Percentiles rank a stretch among this genome's conserved stretches.
These are phyloP conservation scores for Callinectes sapidus DNA, from an alignment of 2,888 invertebrate species.

Conservation along the genomic window DNA sequence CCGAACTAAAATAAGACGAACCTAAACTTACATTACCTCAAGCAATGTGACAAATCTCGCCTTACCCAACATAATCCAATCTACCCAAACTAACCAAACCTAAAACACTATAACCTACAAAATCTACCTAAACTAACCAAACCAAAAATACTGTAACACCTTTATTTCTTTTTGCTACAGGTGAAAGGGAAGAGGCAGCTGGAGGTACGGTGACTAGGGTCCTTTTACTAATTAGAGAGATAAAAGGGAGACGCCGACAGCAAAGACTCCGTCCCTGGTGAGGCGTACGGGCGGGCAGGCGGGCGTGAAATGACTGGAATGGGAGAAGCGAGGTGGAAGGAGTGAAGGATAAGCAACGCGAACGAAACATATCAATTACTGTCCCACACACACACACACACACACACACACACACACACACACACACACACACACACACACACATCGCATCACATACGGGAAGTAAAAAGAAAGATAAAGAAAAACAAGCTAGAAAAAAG, in stretches of 20 bases:
- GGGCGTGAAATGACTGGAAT: not conserved
- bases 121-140: not conserved
- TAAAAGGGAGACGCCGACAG: not conserved
- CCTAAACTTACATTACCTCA: too few relatives aligned
- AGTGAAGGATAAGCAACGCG: not conserved
- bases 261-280: not conserved
- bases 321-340: slow-evolving; percentile 18
- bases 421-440: not conserved
- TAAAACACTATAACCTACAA: too few relatives aligned
- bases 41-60: too few relatives aligned
- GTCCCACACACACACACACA: not conserved
- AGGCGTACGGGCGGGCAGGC: not conserved
- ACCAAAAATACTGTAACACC: not conserved
- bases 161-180: not conserved
- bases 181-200: not conserved
- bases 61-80: too few relatives aligned
- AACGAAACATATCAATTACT: not conserved
- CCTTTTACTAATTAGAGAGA: not conserved
- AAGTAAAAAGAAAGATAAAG: not conserved
- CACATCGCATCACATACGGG: not conserved
- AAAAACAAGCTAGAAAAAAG: too few relatives aligned
- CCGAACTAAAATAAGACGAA: too few relatives aligned
- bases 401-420: not conserved
- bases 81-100: too few relatives aligned
- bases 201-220: not conserved